Percentiles rank a stretch among this genome's conserved stretches.
phyloP scores from a whole-genome alignment of 1,140 invertebrate species.

The Tenebrio molitor region DNA sequence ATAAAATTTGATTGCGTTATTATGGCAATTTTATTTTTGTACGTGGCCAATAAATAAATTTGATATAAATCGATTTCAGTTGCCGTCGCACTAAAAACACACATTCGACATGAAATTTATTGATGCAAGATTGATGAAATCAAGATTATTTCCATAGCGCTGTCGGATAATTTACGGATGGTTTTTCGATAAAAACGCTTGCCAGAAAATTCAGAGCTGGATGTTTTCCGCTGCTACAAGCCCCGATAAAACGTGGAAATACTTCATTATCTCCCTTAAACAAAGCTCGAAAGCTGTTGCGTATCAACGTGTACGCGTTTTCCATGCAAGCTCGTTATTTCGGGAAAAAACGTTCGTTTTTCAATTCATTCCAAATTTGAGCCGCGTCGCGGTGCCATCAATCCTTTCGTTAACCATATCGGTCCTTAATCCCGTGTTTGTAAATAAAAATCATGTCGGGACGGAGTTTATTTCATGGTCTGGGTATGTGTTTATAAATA shows the following conservation, averaged over 20 bases:
- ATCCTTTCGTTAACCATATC: not conserved
- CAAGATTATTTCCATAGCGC: not conserved
- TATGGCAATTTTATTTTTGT: conserved; percentile 33
- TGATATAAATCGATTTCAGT: conserved; percentile 3
- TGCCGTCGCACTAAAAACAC: no score
- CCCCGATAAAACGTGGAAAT: not conserved
- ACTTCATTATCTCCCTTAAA: not conserved
- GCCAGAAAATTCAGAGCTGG: not conserved
- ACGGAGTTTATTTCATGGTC: not conserved
- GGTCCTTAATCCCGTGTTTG: not conserved
- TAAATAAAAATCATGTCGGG: not conserved
- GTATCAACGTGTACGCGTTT: not conserved
- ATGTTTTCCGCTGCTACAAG: not conserved
- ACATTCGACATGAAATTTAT: no score
- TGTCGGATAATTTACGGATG: not conserved
- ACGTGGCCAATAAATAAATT: conserved; percentile 1
- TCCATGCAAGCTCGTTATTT: not conserved
- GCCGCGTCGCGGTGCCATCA: no score
- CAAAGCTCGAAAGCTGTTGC: not conserved
- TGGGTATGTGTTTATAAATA: not conserved
- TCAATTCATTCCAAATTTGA: no score
- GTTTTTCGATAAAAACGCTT: not conserved
- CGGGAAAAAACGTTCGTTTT: no score
- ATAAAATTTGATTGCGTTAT: conserved; percentile 23
- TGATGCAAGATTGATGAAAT: conserved; percentile 21